Evolutionary conservation across 2,888 invertebrate species (phyloP).

Genomic region (Chironomus riparius): DNA sequence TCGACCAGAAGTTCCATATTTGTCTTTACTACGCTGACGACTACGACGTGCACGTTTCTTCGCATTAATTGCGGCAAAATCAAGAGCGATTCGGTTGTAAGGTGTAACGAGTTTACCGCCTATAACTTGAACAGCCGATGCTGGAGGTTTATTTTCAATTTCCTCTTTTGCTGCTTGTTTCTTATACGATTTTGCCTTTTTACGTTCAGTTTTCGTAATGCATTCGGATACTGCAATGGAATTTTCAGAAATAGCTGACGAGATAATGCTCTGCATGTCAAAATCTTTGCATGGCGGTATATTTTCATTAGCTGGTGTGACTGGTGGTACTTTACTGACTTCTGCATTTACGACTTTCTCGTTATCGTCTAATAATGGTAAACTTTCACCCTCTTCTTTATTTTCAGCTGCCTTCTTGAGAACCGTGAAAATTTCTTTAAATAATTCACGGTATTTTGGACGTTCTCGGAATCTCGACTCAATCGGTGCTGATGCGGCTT

Average conservation of each 20-base stretch:
- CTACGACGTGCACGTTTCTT: conserved; percentile 55
- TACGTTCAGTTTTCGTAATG: conserved; percentile 51
- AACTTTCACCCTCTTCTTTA: conserved; percentile 68
- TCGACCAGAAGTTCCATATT: conserved; percentile 9
- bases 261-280: conserved; percentile 65
- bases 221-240: conserved; percentile 61
- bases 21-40: conserved; percentile 51
- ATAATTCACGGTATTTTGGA: conserved; percentile 70
- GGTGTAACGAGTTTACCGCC: conserved; percentile 46
- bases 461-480: conserved; percentile 73
- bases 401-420: conserved; percentile 75
- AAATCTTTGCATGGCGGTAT: conserved; percentile 46
- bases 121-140: conserved; percentile 9
- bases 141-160: conserved; percentile 40
- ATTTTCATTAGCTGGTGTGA: conserved; percentile 58
- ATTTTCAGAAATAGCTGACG: conserved; percentile 64
- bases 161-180: conserved; percentile 37
- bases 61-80: conserved; percentile 59
- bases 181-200: conserved; percentile 40
- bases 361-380: conserved; percentile 60
- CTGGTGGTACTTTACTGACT: conserved; percentile 53
- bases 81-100: conserved; percentile 62
- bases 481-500: conserved; percentile 70
- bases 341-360: conserved; percentile 34
- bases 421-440: conserved; percentile 75